Evolutionary conservation across 2,113 vertebrate species (phyloP).

Genomic region (Gracilinanus agilis): DNA sequence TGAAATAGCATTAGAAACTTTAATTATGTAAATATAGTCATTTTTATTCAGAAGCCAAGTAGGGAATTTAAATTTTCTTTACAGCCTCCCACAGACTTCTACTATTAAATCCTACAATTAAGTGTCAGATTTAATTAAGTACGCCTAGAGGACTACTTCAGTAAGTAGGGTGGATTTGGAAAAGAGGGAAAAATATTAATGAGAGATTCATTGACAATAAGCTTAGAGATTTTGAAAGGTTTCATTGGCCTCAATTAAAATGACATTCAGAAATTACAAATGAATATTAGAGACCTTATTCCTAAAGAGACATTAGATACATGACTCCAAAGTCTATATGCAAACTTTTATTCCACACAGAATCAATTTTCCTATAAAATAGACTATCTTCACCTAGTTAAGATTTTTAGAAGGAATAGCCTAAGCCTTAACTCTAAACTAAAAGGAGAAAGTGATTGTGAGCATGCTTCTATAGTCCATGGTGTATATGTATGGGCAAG

Average conservation of each 20-base stretch:
- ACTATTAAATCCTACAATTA: neutral
- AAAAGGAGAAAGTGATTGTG: neutral
- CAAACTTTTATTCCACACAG: neutral
- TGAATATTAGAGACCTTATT: neutral
- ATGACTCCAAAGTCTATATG: neutral
- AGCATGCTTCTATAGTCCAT: neutral
- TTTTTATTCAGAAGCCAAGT: neutral
- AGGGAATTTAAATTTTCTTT: neutral
- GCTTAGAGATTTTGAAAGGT: neutral
- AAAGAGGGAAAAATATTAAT: neutral
- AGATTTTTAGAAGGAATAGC: neutral
- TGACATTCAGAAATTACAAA: neutral
- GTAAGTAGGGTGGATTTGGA: neutral
- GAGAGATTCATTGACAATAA: neutral
- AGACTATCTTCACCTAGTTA: neutral
- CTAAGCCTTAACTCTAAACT: neutral
- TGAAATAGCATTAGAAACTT: neutral
- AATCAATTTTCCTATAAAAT: neutral
- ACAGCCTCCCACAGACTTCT: neutral
- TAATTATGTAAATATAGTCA: neutral
- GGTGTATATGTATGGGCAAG: neutral
- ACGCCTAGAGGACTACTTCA: neutral
- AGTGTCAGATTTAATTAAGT: neutral
- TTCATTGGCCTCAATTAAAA: neutral
- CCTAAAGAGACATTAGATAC: neutral